phyloP scores from a whole-genome alignment of 2,113 vertebrate genomes.

The Pan troglodytes region NHGRI_mPanTro3-v2.1_pri NC_086015.1:189078501-189079000 shows the following conservation, averaged over 20 bases:
- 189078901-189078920: neutral
- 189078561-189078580: neutral
- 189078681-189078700: neutral
- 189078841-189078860: neutral
- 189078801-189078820: neutral
- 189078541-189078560: neutral
- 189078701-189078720: neutral
- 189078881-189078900: neutral
- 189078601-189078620: neutral
- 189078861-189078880: slow-evolving; percentile 32
- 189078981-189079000: neutral
- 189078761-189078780: slow-evolving; percentile 4
- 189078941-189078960: slow-evolving; percentile 42
- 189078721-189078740: neutral
- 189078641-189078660: neutral
- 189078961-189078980: slow-evolving; percentile 5
- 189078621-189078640: neutral
- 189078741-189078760: neutral
- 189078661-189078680: neutral
- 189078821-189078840: neutral
- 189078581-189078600: neutral
- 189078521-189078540: neutral
- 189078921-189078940: slow-evolving; percentile 48
- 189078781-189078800: neutral
- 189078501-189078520: neutral